A percentile compares a stretch with the other conserved stretches of the same genome.
phyloP scores from a whole-genome alignment of 2,113 vertebrate species.

The Triplophysa tibetana region DNA sequence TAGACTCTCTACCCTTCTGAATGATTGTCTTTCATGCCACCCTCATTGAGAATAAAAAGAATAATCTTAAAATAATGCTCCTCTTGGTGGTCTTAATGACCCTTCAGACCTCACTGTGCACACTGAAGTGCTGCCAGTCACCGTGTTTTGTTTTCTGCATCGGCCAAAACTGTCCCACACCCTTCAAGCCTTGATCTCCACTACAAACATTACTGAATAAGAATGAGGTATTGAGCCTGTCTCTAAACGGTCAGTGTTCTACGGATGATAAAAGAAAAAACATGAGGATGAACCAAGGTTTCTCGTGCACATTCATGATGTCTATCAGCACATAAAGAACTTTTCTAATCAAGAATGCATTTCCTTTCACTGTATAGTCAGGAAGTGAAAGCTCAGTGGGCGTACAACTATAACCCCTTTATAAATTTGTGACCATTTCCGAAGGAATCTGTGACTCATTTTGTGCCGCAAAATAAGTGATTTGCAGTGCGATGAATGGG shows the following conservation, averaged over 20 bases:
- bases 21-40: constrained; percentile 20
- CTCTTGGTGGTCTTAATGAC: constrained; percentile 1
- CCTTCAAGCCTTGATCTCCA: background rate
- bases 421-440: constrained; percentile 16
- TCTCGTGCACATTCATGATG: constrained; percentile 2
- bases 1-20: background rate
- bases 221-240: constrained; percentile 30
- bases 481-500: constrained; percentile 19
- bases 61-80: background rate
- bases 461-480: constrained; percentile 7
- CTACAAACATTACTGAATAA: constrained; percentile 5
- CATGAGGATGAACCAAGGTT: background rate
- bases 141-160: background rate
- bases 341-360: constrained; percentile 3
- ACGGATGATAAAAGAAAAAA: background rate
- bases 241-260: constrained; percentile 14
- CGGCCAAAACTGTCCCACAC: too few relatives aligned
- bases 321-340: constrained; percentile 7
- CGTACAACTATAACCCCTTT: background rate
- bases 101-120: background rate
- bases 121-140: constrained; percentile 5
- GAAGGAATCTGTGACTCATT: constrained; percentile 44
- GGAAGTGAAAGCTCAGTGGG: background rate
- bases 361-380: constrained; percentile 29
- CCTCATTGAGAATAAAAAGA: background rate